Conservation (phyloP, 2,888 invertebrate genomes). For the Julus scandinavius region DNA sequence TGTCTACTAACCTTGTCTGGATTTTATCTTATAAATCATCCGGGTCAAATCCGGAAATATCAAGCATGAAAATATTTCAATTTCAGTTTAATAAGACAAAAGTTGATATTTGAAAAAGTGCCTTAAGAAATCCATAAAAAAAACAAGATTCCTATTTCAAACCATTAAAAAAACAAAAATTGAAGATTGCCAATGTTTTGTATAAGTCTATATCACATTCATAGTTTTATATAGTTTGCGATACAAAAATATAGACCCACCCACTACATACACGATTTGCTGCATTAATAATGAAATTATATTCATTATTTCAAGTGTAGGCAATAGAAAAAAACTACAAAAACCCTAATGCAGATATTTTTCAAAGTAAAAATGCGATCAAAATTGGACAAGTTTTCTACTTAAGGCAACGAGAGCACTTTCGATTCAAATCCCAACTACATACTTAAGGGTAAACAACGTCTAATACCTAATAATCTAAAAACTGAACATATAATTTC, state of each 20-base stretch:
- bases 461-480: conserved; percentile 7
- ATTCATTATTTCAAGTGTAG: not conserved
- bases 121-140: not conserved
- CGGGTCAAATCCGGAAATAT: not conserved
- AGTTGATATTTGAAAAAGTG: not conserved
- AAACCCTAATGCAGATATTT: not conserved
- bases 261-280: not conserved
- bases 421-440: conserved; percentile 40
- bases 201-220: not conserved
- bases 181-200: not conserved
- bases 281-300: conserved; percentile 4
- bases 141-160: not conserved
- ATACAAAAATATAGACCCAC: not conserved
- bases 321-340: not conserved
- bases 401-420: conserved; percentile 27
- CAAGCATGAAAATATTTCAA: not conserved
- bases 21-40: not conserved
- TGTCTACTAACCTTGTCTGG: not conserved
- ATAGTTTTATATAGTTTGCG: not conserved
- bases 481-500: conserved; percentile 21
- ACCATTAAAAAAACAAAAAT: not conserved
- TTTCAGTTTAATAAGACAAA: not conserved
- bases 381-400: not conserved
- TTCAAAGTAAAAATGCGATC: not conserved
- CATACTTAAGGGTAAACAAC: not conserved